These are phyloP conservation scores for rat (Rattus norvegicus) DNA, from an alignment of 2,113 vertebrate species.

Conservation along the genomic window DNA sequence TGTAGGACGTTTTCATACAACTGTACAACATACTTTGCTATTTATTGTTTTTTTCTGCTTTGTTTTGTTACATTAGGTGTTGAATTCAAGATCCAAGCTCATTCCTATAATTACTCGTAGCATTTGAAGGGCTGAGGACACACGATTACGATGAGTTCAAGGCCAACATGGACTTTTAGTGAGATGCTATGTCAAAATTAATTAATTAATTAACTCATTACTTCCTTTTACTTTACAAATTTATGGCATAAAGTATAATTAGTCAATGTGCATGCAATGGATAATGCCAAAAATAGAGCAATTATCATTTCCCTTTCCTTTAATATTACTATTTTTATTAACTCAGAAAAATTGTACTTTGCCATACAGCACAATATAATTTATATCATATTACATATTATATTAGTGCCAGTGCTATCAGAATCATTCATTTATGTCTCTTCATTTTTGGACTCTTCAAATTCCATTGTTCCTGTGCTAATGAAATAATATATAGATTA, in stretches of 20 bases:
- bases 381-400: not conserved
- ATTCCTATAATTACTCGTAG: not conserved
- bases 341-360: not conserved
- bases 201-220: not conserved
- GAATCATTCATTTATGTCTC: not conserved
- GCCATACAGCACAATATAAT: not conserved
- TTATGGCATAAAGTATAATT: not conserved
- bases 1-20: not conserved
- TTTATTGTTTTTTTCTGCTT: not conserved
- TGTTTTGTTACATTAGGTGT: not conserved
- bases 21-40: not conserved
- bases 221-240: not conserved
- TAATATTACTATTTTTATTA: not conserved
- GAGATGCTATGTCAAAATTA: not conserved
- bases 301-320: not conserved
- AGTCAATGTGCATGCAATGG: not conserved
- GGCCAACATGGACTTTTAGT: not conserved
- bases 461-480: not conserved
- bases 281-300: not conserved
- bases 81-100: too few species aligned
- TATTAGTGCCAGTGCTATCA: not conserved
- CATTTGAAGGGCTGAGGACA: not conserved
- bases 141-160: too few species aligned
- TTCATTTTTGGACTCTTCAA: not conserved
- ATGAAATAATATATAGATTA: not conserved